phyloP scores from a whole-genome alignment of 2,888 invertebrate species.

The Hydroisotoma schaefferi region DNA sequence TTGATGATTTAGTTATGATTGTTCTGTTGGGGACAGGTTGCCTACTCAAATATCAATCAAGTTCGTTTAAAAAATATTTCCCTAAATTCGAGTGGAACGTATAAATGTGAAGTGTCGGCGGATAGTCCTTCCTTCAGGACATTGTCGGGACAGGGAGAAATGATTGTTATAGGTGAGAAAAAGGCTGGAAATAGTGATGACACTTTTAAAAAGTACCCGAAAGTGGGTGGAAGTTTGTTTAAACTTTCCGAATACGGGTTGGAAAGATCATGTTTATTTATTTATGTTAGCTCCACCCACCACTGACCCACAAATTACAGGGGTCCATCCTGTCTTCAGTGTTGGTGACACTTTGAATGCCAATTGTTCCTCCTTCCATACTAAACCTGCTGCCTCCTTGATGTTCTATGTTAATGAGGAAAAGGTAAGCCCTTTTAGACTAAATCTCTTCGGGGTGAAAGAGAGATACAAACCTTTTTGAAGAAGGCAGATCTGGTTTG shows the following conservation, averaged over 20 bases:
- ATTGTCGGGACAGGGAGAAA: conserved; percentile 31
- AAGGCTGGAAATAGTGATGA: neutral
- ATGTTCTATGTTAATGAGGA: conserved; percentile 73
- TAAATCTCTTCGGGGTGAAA: too few relatives aligned
- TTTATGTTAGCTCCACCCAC: conserved; percentile 40
- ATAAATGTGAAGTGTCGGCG: conserved; percentile 44
- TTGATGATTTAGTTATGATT: too few relatives aligned
- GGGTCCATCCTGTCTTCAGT: conserved; percentile 52
- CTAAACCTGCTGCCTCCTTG: conserved; percentile 69
- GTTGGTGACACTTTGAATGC: conserved; percentile 69
- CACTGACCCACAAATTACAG: conserved; percentile 41
- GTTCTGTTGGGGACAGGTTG: too few relatives aligned
- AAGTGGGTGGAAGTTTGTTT: neutral
- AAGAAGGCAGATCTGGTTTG: too few relatives aligned
- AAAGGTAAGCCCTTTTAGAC: conserved; percentile 43
- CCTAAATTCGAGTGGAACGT: conserved; percentile 40
- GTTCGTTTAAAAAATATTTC: conserved; percentile 42
- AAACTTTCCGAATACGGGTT: too few relatives aligned
- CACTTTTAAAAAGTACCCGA: too few relatives aligned
- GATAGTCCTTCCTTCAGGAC: conserved; percentile 46
- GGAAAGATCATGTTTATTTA: too few relatives aligned
- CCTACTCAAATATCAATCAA: conserved; percentile 35
- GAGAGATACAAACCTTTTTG: too few relatives aligned
- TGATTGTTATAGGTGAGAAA: conserved; percentile 45
- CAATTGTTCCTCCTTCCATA: conserved; percentile 73